These are phyloP conservation scores for Thunnus maccoyii DNA, from an alignment of 2,113 vertebrate species.

Conservation along the genomic window DNA sequence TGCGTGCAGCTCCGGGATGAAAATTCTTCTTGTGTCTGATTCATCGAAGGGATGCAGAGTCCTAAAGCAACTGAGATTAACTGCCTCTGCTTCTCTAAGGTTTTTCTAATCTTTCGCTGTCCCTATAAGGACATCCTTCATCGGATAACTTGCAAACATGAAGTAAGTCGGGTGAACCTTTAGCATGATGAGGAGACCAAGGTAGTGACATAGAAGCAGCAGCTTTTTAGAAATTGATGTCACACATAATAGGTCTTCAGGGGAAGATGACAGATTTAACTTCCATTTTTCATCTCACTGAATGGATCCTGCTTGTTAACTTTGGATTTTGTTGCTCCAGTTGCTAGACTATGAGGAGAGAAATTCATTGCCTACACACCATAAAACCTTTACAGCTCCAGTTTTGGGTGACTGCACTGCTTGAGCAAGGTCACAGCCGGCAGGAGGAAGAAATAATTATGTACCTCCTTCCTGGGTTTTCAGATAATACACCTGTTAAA, in stretches of 20 bases:
- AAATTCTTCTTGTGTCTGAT: too few species aligned
- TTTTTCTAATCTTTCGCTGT: too few species aligned
- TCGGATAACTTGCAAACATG: too few species aligned
- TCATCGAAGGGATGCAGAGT: too few species aligned
- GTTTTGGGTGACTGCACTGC: not conserved
- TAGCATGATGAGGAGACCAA: too few species aligned
- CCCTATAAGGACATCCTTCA: too few species aligned
- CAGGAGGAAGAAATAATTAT: not conserved
- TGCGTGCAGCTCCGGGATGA: too few species aligned
- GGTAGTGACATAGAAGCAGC: not conserved
- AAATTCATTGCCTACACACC: not conserved
- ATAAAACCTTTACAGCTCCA: constrained; percentile 7
- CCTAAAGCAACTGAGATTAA: too few species aligned
- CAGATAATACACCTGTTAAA: constrained; percentile 28
- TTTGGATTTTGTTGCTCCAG: not conserved
- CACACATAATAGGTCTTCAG: not conserved
- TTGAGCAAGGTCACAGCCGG: constrained; percentile 8
- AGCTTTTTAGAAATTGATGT: not conserved
- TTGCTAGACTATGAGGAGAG: not conserved
- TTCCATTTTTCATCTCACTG: not conserved
- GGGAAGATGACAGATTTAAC: too few species aligned
- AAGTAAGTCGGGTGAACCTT: too few species aligned
- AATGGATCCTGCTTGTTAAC: not conserved
- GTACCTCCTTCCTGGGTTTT: constrained; percentile 1
- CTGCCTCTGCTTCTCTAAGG: too few species aligned